These are phyloP conservation scores for Agriotes lineatus DNA, from an alignment of 2,888 invertebrate genomes.

Conservation along the genomic window DNA sequence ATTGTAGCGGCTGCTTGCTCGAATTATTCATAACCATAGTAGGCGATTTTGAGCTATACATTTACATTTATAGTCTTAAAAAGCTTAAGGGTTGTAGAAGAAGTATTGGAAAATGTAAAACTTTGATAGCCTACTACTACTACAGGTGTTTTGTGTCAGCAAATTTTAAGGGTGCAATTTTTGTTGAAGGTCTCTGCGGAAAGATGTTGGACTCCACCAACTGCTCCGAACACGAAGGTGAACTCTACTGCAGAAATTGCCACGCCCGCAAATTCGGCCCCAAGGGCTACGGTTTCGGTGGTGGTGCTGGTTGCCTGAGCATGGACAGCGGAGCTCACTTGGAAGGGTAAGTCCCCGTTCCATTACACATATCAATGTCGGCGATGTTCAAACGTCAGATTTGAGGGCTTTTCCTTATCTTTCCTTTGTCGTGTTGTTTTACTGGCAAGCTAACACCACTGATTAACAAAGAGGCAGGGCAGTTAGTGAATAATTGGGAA, in stretches of 20 bases:
- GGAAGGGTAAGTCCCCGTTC: constrained; percentile 86
- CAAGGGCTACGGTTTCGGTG: constrained; percentile 98
- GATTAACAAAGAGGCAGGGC: constrained; percentile 41
- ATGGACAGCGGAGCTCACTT: constrained; percentile 96
- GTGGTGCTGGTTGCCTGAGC: constrained; percentile 96
- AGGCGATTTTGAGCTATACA: no score
- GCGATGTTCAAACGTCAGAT: constrained; percentile 49
- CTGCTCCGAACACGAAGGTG: constrained; percentile 96
- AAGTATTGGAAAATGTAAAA: no score
- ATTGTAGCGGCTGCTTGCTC: no score
- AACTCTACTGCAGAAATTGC: constrained; percentile 97
- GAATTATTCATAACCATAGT: no score
- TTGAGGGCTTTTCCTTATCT: constrained; percentile 67
- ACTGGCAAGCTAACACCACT: constrained; percentile 53
- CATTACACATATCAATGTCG: not conserved
- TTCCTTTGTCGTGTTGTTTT: constrained; percentile 45
- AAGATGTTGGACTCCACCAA: constrained; percentile 99
- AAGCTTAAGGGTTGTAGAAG: no score
- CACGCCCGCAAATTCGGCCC: constrained; percentile 98
- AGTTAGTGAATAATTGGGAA: constrained; percentile 22
- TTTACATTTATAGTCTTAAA: no score
- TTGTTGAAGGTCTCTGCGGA: constrained; percentile 73
- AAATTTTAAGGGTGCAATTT: no score
- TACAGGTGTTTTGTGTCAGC: not conserved
- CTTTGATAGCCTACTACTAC: no score